These are phyloP conservation scores for Scophthalmus maximus DNA, from an alignment of 2,113 vertebrate genomes.

Conservation along the genomic window DNA sequence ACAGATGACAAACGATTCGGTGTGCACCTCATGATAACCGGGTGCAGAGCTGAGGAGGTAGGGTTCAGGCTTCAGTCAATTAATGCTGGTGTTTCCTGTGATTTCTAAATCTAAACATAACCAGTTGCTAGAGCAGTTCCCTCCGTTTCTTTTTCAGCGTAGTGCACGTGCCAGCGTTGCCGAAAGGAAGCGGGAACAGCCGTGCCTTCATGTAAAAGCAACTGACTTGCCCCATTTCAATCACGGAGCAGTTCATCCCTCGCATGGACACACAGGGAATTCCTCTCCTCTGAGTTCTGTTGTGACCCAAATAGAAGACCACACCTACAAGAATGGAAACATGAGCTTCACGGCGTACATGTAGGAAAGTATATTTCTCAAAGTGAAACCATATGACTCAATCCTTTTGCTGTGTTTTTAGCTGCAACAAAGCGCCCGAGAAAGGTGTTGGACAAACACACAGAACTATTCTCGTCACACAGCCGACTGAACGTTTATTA, in stretches of 20 bases:
- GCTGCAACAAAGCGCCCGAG: slow-evolving; percentile 30
- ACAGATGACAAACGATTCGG: no score
- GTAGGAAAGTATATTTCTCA: slow-evolving; percentile 77
- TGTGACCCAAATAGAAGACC: slow-evolving; percentile 81
- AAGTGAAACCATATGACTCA: slow-evolving; percentile 84
- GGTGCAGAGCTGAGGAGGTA: slow-evolving; percentile 21
- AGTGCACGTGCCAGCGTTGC: slow-evolving; percentile 7
- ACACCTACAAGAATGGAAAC: slow-evolving; percentile 79
- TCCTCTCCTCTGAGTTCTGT: slow-evolving; percentile 74
- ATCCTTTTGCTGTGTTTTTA: slow-evolving; percentile 42
- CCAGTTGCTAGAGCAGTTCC: slow-evolving; percentile 9
- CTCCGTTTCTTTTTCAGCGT: slow-evolving; percentile 13
- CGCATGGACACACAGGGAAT: slow-evolving; percentile 69
- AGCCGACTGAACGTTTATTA: slow-evolving; percentile 44
- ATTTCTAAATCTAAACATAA: slow-evolving; percentile 11
- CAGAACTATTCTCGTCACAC: slow-evolving; percentile 42
- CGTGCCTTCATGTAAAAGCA: slow-evolving; percentile 59
- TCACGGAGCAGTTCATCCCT: slow-evolving; percentile 72
- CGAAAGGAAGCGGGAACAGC: slow-evolving; percentile 35
- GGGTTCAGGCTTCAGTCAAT: neutral
- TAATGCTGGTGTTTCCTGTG: neutral
- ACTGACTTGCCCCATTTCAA: slow-evolving; percentile 66
- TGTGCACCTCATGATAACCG: slow-evolving; percentile 20
- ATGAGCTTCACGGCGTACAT: slow-evolving; percentile 76
- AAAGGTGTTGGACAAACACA: slow-evolving; percentile 51